Percentiles rank a stretch among this genome's conserved stretches.
phyloP scores from a whole-genome alignment of 1,140 invertebrate species.

The Drusus annulatus region DNA sequence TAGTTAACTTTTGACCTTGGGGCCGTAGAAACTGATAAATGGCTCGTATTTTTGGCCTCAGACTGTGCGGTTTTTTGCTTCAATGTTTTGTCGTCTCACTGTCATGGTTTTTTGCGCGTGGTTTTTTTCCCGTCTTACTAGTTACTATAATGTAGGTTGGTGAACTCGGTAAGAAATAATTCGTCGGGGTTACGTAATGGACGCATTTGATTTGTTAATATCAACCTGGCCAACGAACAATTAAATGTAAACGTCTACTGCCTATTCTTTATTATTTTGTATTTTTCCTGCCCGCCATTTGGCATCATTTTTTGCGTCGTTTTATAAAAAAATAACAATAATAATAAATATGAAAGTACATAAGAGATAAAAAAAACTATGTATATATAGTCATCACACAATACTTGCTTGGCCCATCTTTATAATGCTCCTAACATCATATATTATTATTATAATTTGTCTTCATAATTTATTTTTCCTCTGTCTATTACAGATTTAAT shows the following conservation, averaged over 20 bases:
- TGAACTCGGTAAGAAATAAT: not conserved
- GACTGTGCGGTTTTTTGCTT: slow-evolving; percentile 11
- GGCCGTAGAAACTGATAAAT: not conserved
- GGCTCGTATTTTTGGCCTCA: not conserved
- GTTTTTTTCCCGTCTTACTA: slow-evolving; percentile 19
- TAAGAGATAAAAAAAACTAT: too few species aligned
- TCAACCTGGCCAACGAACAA: not conserved
- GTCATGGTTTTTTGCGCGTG: slow-evolving; percentile 4
- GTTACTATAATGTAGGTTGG: slow-evolving; percentile 14
- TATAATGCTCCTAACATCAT: too few species aligned
- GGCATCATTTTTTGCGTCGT: too few species aligned
- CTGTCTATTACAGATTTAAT: too few species aligned
- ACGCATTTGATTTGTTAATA: not conserved
- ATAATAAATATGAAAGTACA: too few species aligned
- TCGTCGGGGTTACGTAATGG: slow-evolving; percentile 28
- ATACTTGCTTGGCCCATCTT: too few species aligned
- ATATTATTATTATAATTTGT: too few species aligned
- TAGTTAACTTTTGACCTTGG: slow-evolving; percentile 26
- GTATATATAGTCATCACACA: too few species aligned
- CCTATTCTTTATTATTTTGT: not conserved
- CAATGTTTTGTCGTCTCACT: slow-evolving; percentile 25
- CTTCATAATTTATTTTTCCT: too few species aligned
- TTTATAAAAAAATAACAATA: too few species aligned
- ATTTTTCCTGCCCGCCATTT: not conserved
- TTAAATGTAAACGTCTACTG: not conserved